Base-by-base conservation (phyloP, 2,888 invertebrate genomes). In the Hoplodrina ambigua region DNA sequence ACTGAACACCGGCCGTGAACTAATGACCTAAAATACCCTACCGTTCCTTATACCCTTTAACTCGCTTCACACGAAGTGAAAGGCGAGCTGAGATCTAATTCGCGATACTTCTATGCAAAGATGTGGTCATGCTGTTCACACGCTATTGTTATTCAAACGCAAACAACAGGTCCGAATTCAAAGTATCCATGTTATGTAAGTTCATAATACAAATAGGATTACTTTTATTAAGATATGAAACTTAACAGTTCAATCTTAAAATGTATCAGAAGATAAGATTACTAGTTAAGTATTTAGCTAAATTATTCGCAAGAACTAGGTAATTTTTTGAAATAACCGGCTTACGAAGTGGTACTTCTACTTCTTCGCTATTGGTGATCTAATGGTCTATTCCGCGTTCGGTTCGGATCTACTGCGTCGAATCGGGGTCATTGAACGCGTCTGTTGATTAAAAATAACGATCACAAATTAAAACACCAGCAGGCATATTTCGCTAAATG, bases 21-120 rank as follows among this genome's bases (percentile, higher is more conserved):
- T 88, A 86, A 86, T 91, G 90, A 90, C 91, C 91, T 86, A 88
- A 87, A 88, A 89, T 86, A 83, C 88, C 88, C 87, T 87, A 84
- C 82, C 86, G 86, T 87, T 89, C 87, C 88, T 82, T 87, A 85
- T 92, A 89, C 92, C 93, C 92, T 92, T 92, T 92, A 88, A 87
- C 86, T 88, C 84, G 87, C 86, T 88, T 86, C 85, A 84, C 80
- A 81, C 83, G 86, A 91, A 94, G 94, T 94, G 94, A 95, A 94
- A 94, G 94, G 94, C 91, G 88, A 89, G 83, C 87, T 79, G 86
- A 89, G 90, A 91, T 91, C 91, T 87, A 88, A 91, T 91, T 87
- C 84, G 85, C 86, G 83, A 83, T 86, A 85, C 84, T 85, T 86
- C 87, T 85, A 86, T 87, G 89, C 89, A 90, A 90, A 88, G 90